Evolutionary conservation across 2,797 vertebrate genomes (phyloP), one percentile per base, ranked within the genome.

Genomic region (Tapirus indicus): DNA sequence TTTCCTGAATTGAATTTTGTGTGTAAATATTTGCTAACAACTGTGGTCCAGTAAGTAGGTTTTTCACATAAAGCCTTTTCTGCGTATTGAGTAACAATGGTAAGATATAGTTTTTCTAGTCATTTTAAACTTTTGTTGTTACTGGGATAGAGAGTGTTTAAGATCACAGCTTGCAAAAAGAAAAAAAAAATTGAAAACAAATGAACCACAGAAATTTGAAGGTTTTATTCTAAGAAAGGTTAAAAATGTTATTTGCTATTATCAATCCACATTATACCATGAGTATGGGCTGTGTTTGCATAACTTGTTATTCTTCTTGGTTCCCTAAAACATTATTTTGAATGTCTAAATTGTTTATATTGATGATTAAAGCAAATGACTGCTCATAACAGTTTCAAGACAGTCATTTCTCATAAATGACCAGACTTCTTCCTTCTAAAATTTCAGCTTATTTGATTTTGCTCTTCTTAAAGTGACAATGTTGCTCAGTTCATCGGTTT

Each of bases 371-470:
- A 87, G 20, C 32, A 89, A 82, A 25, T 17, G 7, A 64, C 66
- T 71, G 1, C 6, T 91, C 35, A 29, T 74, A 72, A 56, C 13
- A 66, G 27, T 35, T 88, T 88, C 49, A 47, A 82, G 47, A 74
- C 3, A 54, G 29, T 54, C 21, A 44, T 64, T 82, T 94, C 17
- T 94, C 47, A 64, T 35, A 64, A 38, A 92, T 47, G 17, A 54
- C 35, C n/a, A 38, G 35, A 56, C 0, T 83, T 64, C 17, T 87
- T 64, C 66, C 35, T 47, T 87, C 82, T 82, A 80, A 74, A 72
- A 66, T 92, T 49, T 82, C 29, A 72, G 44, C 29, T 91, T 17
- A 71, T 79, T 91, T 86, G 60, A 58, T 80, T n/a, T 91, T 87
- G 18, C 16, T 92, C 29, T 78, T 47, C 23, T 41, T 77, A 80